Evolutionary conservation across 2,113 vertebrate species (phyloP).

Genomic region (Hemicordylus capensis): DNA sequence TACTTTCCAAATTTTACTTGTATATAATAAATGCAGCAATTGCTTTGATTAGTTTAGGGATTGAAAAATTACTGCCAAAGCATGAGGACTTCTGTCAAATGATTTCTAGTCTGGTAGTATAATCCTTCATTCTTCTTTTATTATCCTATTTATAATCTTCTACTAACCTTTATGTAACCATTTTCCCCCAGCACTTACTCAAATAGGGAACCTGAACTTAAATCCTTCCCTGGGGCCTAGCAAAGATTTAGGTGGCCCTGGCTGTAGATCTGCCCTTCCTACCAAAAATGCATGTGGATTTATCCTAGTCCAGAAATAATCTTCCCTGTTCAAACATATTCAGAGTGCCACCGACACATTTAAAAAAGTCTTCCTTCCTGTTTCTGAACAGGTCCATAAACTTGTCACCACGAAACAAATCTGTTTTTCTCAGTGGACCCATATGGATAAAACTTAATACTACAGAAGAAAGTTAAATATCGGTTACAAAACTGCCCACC

Average conservation of each 20-base stretch:
- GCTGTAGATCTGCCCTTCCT: conserved; percentile 63
- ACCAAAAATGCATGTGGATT: conserved; percentile 56
- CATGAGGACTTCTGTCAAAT: conserved; percentile 54
- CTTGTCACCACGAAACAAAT: conserved; percentile 66
- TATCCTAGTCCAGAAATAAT: conserved; percentile 69
- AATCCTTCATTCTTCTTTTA: conserved; percentile 61
- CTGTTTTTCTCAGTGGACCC: conserved; percentile 68
- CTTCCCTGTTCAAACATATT: conserved; percentile 71
- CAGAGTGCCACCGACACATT: conserved; percentile 61
- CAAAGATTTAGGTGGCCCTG: conserved; percentile 66
- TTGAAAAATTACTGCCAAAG: conserved; percentile 66
- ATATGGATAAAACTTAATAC: conserved; percentile 66
- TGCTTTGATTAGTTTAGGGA: conserved; percentile 53
- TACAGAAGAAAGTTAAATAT: conserved; percentile 60
- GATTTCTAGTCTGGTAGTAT: conserved; percentile 63
- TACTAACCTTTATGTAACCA: conserved; percentile 60
- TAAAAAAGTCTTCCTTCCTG: conserved; percentile 60
- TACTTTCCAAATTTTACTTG: conserved; percentile 51
- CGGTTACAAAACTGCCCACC: conserved; percentile 54
- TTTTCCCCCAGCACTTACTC: conserved; percentile 61
- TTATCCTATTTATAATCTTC: conserved; percentile 67
- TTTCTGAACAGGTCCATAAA: conserved; percentile 64
- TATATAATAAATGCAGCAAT: conserved; percentile 54
- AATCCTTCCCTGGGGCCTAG: conserved; percentile 68
- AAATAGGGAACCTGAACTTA: conserved; percentile 61